Evolutionary conservation across 2,797 vertebrate genomes (phyloP).

Genomic region (Mormyrus hasselquistii): DNA sequence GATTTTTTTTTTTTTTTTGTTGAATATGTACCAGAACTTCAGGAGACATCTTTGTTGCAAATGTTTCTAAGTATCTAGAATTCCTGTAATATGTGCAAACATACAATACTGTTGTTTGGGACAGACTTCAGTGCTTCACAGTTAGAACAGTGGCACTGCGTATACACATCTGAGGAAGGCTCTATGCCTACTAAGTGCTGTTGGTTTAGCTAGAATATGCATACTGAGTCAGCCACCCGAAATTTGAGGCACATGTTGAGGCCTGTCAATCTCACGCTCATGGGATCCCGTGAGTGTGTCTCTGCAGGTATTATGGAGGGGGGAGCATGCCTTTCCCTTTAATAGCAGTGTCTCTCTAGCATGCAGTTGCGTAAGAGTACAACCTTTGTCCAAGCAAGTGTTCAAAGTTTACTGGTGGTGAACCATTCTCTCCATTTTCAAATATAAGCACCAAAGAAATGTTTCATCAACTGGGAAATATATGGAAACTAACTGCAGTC

Average conservation of each 20-base stretch:
- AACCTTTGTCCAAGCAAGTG: constrained; percentile 1
- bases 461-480: constrained; percentile 21
- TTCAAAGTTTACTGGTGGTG: constrained; percentile 5
- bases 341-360: not conserved
- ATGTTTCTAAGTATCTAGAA: not conserved
- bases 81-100: not conserved
- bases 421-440: not conserved
- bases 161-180: not conserved
- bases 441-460: constrained; percentile 24
- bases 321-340: not conserved
- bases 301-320: not conserved
- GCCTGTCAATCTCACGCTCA: not conserved
- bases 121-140: not conserved
- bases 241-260: not conserved
- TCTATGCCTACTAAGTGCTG: not conserved
- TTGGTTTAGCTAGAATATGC: not conserved
- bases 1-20: not conserved
- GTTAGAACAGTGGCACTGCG: not conserved
- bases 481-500: not conserved
- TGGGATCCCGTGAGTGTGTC: not conserved
- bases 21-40: not conserved
- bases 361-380: not conserved
- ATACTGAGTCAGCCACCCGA: not conserved
- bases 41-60: not conserved
- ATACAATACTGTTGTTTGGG: not conserved